These are phyloP conservation scores for Pongo abelii DNA, from an alignment of 2,113 vertebrate genomes.

Conservation along the genomic window DNA sequence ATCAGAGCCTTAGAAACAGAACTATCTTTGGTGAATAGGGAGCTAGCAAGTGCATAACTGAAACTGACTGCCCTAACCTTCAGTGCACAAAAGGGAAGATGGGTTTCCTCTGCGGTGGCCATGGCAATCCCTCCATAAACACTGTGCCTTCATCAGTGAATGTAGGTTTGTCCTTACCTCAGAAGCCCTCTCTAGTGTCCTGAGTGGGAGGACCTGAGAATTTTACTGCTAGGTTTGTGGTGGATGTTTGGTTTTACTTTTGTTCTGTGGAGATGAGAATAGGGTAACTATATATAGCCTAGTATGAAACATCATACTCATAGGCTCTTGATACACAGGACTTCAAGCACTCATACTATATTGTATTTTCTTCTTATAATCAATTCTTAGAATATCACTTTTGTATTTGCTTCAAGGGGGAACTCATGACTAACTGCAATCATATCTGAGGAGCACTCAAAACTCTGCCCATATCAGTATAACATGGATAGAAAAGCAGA, in stretches of 20 bases:
- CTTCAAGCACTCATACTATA: accelerated
- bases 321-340: neutral
- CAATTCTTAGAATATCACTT: accelerated
- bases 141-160: accelerated
- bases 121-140: neutral
- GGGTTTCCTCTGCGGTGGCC: neutral
- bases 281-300: accelerated
- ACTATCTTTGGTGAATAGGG: neutral
- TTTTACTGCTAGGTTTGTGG: no score
- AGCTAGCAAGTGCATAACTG: accelerated
- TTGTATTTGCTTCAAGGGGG: no score
- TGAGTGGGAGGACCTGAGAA: neutral
- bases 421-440: neutral
- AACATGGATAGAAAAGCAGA: accelerated
- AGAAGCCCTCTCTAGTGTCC: neutral
- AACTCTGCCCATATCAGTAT: no score
- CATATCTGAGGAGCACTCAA: neutral
- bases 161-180: neutral
- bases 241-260: neutral
- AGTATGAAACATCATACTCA: accelerated
- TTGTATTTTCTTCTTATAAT: accelerated
- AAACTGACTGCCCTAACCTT: neutral
- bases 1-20: neutral
- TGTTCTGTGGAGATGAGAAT: neutral
- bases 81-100: neutral